A percentile compares a stretch with the other conserved stretches of the same genome.
Conservation (phyloP, 2,888 invertebrate species). For the Trissolcus japonicus region DNA sequence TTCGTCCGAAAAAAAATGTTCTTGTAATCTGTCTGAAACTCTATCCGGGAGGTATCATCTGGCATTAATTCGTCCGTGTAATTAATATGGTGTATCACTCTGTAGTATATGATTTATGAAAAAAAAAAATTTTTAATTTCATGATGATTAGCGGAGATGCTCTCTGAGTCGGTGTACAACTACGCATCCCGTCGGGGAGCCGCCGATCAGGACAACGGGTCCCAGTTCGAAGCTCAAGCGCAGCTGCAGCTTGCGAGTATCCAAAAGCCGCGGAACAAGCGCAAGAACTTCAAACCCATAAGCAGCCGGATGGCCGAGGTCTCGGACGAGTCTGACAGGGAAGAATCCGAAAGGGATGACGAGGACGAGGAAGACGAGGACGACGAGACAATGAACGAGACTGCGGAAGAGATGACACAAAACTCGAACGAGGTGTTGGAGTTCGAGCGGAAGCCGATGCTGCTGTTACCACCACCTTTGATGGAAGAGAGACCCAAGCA, state of each 20-base stretch:
- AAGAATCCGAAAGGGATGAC: constrained; percentile 52
- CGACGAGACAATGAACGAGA: constrained; percentile 39
- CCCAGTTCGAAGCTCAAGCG: constrained; percentile 70
- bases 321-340: constrained; percentile 71
- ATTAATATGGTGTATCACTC: constrained; percentile 40
- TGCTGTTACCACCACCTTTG: constrained; percentile 59
- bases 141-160: constrained; percentile 73
- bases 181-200: constrained; percentile 73
- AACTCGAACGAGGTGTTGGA: constrained; percentile 64
- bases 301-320: constrained; percentile 76
- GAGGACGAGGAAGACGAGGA: constrained; percentile 55
- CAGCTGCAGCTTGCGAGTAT: constrained; percentile 68
- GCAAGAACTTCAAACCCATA: constrained; percentile 77
- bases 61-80: constrained; percentile 27
- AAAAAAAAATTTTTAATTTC: constrained; percentile 43
- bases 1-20: background rate
- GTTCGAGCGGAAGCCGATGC: constrained; percentile 68
- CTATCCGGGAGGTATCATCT: constrained; percentile 3
- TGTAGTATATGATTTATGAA: constrained; percentile 11
- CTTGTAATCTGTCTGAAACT: background rate
- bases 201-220: constrained; percentile 74
- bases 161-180: constrained; percentile 76
- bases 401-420: constrained; percentile 37
- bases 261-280: constrained; percentile 77
- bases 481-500: constrained; percentile 66